These are phyloP conservation scores for Tetragonisca angustula DNA, from an alignment of 2,888 invertebrate species.

Conservation along the genomic window DNA sequence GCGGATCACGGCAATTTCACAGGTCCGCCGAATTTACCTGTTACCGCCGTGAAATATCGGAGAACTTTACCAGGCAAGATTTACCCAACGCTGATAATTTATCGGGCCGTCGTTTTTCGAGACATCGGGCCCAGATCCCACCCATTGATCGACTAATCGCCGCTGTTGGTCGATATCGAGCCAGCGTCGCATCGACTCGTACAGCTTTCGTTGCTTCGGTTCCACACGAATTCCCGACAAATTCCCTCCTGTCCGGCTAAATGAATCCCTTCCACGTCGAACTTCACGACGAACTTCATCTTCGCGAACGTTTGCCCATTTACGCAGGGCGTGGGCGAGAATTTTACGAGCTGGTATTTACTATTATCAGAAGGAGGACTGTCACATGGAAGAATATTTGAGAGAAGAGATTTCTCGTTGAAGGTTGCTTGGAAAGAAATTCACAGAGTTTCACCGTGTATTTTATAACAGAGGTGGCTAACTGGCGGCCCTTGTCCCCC, in stretches of 20 bases:
- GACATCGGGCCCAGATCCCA: slow-evolving; percentile 4
- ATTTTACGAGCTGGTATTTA: too few relatives aligned
- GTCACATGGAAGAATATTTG: too few relatives aligned
- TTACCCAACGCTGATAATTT: slow-evolving; percentile 64
- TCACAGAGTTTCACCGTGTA: too few relatives aligned
- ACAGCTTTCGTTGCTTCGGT: background rate
- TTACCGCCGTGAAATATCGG: slow-evolving; percentile 67
- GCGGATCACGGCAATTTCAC: slow-evolving; percentile 62
- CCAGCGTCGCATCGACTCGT: background rate
- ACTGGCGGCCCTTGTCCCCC: too few relatives aligned
- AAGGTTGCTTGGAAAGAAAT: too few relatives aligned
- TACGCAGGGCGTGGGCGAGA: background rate
- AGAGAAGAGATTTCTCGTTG: too few relatives aligned
- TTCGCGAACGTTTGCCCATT: background rate
- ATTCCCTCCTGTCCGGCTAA: background rate
- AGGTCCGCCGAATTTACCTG: slow-evolving; percentile 60
- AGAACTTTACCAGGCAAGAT: slow-evolving; percentile 60
- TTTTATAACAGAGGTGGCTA: too few relatives aligned
- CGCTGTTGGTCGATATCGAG: slow-evolving; percentile 23
- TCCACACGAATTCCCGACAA: background rate
- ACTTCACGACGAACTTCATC: background rate
- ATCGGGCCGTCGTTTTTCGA: slow-evolving; percentile 43
- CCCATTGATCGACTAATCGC: slow-evolving; percentile 43
- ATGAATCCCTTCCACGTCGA: background rate
- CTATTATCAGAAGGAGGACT: too few relatives aligned